Base-by-base conservation (phyloP, 2,797 vertebrate genomes). In the Paramormyrops hopkinsi region DNA sequence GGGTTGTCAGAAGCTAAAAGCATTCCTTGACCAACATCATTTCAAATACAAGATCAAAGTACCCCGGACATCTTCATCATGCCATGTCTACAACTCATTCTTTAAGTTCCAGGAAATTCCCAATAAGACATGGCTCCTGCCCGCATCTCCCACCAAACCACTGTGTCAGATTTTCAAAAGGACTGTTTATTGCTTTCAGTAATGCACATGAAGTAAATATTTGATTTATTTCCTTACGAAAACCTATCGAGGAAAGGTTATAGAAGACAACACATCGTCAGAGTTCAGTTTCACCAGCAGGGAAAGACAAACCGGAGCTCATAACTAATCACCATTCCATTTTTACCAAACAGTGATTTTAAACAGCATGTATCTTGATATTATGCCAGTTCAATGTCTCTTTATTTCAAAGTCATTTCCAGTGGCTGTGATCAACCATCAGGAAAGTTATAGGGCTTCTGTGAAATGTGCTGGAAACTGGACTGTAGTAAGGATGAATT, bases 131-230 rank as follows among this genome's bases (percentile, higher is more conserved):
- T 88, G 83, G 12, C 83, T n/a, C 62, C 82, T 56, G 59, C 19
- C 12, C 54, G n/a, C 92, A 86, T 91, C 46, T 89, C 83, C 90
- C 90, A 88, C 93, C 92, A 92, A 92, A 69, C 88, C n/a, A 90
- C 91, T 92, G 94, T 95, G 95, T 96, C 95, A 92, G 94, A 91
- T 96, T 96, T 59, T 96, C 96, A 95, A 90, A 92, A 93, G 90
- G 93, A 91, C 93, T 94, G 95, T 96, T 95, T 94, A 93, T 96
- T 95, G 95, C 93, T 96, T 95, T 96, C 95, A 95, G 94, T 96
- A 96, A 96, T 95, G 95, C 93, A 94, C 94, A 95, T 96, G 93
- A 94, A 94, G 94, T 95, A 95, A 95, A 95, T 94, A 93, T 94
- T 94, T 95, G 94, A 95, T 94, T 91, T 89, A 92, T 92, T 92